Conservation (phyloP, 2,888 invertebrate genomes). For the Dyspetes luteomarginatus region DNA sequence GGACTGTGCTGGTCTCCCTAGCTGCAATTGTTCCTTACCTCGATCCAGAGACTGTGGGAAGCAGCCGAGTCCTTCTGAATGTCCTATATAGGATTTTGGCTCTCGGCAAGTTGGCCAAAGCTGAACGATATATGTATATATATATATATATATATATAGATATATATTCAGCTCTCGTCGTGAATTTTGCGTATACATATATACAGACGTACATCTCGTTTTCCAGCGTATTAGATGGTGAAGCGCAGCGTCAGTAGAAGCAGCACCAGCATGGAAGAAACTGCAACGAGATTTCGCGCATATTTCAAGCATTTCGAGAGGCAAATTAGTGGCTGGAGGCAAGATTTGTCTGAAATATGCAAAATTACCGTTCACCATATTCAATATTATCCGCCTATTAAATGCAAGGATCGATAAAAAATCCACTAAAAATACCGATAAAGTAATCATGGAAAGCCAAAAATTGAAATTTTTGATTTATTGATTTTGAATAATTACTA, state of each 20-base stretch:
- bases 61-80: constrained; percentile 38
- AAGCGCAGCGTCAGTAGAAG: constrained; percentile 23
- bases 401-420: too few species aligned
- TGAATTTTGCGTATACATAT: not conserved
- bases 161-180: not conserved
- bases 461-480: too few species aligned
- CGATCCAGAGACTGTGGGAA: constrained; percentile 30
- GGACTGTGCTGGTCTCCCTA: not conserved
- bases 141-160: not conserved
- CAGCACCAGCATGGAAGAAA: constrained; percentile 20
- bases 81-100: constrained; percentile 26
- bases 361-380: too few species aligned
- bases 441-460: too few species aligned
- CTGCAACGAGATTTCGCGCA: too few species aligned
- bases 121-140: not conserved
- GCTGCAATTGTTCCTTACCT: constrained; percentile 57
- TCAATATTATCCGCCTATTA: too few species aligned
- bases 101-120: constrained; percentile 28
- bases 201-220: not conserved
- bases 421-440: too few species aligned
- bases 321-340: too few species aligned
- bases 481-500: too few species aligned
- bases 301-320: too few species aligned
- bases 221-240: not conserved
- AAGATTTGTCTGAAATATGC: too few species aligned